A percentile compares a stretch with the other conserved stretches of the same genome.
These are phyloP conservation scores for Conus betulinus DNA, from an alignment of 1,140 invertebrate genomes.

Conservation along the genomic window DNA sequence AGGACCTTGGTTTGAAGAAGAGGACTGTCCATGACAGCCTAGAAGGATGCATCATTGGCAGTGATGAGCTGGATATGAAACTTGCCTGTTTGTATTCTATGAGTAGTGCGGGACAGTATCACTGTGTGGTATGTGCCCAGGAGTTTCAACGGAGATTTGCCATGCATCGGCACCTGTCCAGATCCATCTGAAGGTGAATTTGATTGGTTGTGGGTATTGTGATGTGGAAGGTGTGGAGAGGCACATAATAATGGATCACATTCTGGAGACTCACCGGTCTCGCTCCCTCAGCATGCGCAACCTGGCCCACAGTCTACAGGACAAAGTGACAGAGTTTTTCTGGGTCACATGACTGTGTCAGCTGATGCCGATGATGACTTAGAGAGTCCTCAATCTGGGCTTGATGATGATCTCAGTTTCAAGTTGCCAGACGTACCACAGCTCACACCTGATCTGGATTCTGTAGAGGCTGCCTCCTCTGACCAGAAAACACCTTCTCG, in stretches of 20 bases:
- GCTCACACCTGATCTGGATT: neutral
- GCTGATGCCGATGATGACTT: slow-evolving; percentile 25
- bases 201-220: slow-evolving; percentile 48
- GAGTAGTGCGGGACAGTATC: slow-evolving; percentile 13
- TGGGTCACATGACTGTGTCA: slow-evolving; percentile 29
- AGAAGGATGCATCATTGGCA: slow-evolving; percentile 39
- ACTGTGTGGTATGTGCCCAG: slow-evolving; percentile 45
- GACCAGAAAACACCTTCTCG: neutral
- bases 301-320: slow-evolving; percentile 30
- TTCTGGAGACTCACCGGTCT: slow-evolving; percentile 40
- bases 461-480: neutral
- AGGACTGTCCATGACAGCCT: neutral
- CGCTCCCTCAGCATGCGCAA: slow-evolving; percentile 39
- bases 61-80: slow-evolving; percentile 49
- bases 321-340: slow-evolving; percentile 48
- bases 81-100: slow-evolving; percentile 44
- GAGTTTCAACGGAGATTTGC: slow-evolving; percentile 49
- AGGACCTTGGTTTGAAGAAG: neutral
- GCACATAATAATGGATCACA: slow-evolving; percentile 49
- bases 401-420: slow-evolving; percentile 11
- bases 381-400: neutral
- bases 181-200: slow-evolving; percentile 47
- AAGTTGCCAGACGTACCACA: slow-evolving; percentile 23
- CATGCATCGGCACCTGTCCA: slow-evolving; percentile 47
- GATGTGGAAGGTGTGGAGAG: slow-evolving; percentile 46